These are phyloP conservation scores for Hydrotaea cyrtoneurina DNA, from an alignment of 2,888 invertebrate species.

Conservation along the genomic window DNA sequence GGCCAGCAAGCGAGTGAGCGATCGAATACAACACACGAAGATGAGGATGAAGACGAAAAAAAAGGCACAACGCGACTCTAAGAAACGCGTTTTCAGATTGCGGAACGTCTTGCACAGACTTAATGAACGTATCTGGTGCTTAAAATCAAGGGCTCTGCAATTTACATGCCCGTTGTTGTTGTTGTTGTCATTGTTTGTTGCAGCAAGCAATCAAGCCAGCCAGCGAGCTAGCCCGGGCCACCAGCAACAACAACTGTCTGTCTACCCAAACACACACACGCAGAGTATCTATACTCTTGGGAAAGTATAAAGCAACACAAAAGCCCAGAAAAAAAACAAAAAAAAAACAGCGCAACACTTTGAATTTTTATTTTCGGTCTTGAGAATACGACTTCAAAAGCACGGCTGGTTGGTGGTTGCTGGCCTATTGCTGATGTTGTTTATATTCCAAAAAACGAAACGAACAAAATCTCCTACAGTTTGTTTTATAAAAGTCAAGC, in stretches of 20 bases:
- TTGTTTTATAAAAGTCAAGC: neutral
- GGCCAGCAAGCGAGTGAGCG: neutral
- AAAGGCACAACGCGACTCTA: constrained; percentile 57
- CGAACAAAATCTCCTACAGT: constrained; percentile 6
- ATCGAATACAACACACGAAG: constrained; percentile 59
- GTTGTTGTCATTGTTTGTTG: neutral
- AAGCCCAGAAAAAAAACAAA: constrained; percentile 39
- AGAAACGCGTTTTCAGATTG: constrained; percentile 75
- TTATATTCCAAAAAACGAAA: constrained; percentile 6
- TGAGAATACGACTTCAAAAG: constrained; percentile 42
- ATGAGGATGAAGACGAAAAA: constrained; percentile 69
- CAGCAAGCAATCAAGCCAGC: constrained; percentile 33
- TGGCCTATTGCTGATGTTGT: neutral
- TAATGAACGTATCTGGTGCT: constrained; percentile 76
- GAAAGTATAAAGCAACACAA: constrained; percentile 67
- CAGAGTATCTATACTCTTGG: constrained; percentile 72
- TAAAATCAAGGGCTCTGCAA: constrained; percentile 79
- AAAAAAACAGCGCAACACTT: constrained; percentile 58
- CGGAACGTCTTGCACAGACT: constrained; percentile 77
- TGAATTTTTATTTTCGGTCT: constrained; percentile 39
- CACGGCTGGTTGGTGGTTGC: neutral
- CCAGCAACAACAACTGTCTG: constrained; percentile 25
- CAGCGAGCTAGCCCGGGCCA: constrained; percentile 46
- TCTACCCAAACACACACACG: constrained; percentile 23
- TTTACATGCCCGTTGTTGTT: constrained; percentile 73